Conservation (phyloP, 2,888 invertebrate species). For the Lasioglossum calceatum region DNA sequence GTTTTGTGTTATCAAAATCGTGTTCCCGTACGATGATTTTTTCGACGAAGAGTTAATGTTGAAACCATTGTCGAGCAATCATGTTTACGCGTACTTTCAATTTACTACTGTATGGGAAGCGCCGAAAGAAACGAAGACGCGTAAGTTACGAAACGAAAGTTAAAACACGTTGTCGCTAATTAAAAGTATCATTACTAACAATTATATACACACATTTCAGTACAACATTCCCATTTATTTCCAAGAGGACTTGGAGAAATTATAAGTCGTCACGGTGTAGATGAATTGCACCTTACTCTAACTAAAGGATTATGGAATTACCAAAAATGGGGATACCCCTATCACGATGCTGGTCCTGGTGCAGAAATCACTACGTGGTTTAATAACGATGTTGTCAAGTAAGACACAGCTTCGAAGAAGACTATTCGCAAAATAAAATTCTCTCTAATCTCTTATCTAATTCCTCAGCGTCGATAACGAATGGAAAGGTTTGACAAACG, state of each 20-base stretch:
- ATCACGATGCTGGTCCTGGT: slow-evolving; percentile 95
- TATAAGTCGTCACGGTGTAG: slow-evolving; percentile 92
- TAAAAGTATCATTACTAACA: background rate
- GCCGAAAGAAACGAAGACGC: slow-evolving; percentile 69
- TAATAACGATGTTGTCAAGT: slow-evolving; percentile 82
- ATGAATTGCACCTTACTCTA: slow-evolving; percentile 95
- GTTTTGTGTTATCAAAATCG: slow-evolving; percentile 42
- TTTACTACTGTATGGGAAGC: slow-evolving; percentile 92
- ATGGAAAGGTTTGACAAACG: slow-evolving; percentile 95
- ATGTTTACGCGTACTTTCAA: slow-evolving; percentile 96
- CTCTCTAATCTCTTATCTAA: slow-evolving; percentile 9
- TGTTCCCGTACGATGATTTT: slow-evolving; percentile 86
- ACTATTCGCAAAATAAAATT: background rate
- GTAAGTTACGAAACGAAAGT: slow-evolving; percentile 68
- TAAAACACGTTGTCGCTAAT: background rate
- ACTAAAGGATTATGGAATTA: slow-evolving; percentile 98
- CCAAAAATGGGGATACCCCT: slow-evolving; percentile 97
- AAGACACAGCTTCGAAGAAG: slow-evolving; percentile 34
- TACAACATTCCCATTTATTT: slow-evolving; percentile 93
- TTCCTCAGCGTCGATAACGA: slow-evolving; percentile 89
- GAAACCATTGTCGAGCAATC: slow-evolving; percentile 93
- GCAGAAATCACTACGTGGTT: slow-evolving; percentile 99
- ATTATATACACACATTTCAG: slow-evolving; percentile 83
- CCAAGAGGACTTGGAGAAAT: slow-evolving; percentile 96
- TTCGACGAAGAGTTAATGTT: slow-evolving; percentile 95